Conservation (phyloP, 2,113 vertebrate genomes). For the Ellobius talpinus region DNA sequence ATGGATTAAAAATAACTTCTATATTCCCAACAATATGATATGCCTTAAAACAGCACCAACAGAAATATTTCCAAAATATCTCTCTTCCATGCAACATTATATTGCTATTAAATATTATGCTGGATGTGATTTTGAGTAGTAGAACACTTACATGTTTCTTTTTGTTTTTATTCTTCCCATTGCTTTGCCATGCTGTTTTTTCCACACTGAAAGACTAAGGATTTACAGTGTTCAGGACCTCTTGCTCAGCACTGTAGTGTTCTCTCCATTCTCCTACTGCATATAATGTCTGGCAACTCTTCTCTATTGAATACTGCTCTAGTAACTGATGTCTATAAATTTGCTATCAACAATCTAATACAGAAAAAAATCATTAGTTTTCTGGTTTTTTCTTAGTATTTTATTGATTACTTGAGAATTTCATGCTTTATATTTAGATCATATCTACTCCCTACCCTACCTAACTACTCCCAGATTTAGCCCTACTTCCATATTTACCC, state of each 20-base stretch:
- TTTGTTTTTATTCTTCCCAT: neutral
- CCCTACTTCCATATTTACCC: neutral
- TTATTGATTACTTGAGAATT: neutral
- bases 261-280: neutral
- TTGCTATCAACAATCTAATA: neutral
- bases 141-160: neutral
- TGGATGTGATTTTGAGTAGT: neutral
- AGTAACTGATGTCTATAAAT: neutral
- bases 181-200: neutral
- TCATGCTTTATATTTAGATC: neutral
- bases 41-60: neutral
- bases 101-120: constrained; percentile 3
- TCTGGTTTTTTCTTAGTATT: neutral
- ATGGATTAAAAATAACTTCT: neutral
- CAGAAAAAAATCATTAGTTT: neutral
- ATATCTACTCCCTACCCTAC: neutral
- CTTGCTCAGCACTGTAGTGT: neutral
- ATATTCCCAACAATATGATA: neutral
- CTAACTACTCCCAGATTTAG: no score
- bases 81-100: neutral
- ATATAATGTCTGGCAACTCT: neutral
- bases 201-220: neutral
- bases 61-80: neutral
- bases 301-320: neutral
- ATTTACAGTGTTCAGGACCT: neutral